These are phyloP conservation scores for Camptogramma bilineatum DNA, from an alignment of 2,888 invertebrate species.

Conservation along the genomic window DNA sequence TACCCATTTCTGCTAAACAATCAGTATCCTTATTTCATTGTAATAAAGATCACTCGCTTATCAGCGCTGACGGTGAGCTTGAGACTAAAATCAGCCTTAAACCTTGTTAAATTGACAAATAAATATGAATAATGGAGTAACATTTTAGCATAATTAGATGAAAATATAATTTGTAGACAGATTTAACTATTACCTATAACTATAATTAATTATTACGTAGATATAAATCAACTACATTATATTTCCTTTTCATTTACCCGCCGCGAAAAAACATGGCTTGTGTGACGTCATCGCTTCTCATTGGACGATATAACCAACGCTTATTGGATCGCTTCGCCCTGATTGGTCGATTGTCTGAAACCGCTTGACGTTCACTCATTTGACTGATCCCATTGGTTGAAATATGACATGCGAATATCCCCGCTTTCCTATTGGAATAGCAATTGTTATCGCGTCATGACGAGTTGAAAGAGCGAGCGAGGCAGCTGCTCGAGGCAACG, in stretches of 20 bases:
- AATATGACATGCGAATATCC: no score
- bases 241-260: conserved; percentile 68
- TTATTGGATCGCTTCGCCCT: conserved; percentile 55
- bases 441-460: conserved; percentile 92
- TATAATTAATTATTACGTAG: background rate
- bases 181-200: background rate
- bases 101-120: no score
- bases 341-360: conserved; percentile 36
- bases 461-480: conserved; percentile 93
- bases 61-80: no score
- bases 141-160: no score
- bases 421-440: conserved; percentile 69
- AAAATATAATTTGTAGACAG: background rate
- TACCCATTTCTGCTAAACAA: no score
- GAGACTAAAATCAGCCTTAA: no score
- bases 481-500: conserved; percentile 92
- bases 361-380: conserved; percentile 13
- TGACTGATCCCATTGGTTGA: conserved; percentile 19
- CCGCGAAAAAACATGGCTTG: conserved; percentile 63
- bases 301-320: conserved; percentile 59
- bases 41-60: no score
- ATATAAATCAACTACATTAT: conserved; percentile 21
- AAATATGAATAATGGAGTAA: no score
- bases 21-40: no score
- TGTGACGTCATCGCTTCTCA: conserved; percentile 60